Percentiles rank a stretch among this genome's conserved stretches.
These are phyloP conservation scores for Melanostoma mellinum DNA, from an alignment of 2,888 invertebrate genomes.

Conservation along the genomic window DNA sequence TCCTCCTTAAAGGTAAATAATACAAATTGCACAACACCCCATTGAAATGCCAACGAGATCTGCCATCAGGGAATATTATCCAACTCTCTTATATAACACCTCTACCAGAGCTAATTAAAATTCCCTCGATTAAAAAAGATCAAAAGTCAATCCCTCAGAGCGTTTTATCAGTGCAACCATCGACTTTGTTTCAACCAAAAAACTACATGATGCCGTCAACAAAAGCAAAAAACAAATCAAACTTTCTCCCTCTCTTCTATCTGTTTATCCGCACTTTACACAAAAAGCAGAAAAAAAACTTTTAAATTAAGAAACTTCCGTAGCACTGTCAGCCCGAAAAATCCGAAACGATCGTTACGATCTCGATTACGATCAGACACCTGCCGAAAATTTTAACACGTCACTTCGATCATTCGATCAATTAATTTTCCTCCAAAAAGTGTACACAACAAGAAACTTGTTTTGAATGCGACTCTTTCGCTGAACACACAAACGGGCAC, in stretches of 20 bases:
- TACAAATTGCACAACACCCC: slow-evolving; percentile 36
- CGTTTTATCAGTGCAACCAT: slow-evolving; percentile 16
- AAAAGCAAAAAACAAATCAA: slow-evolving; percentile 11
- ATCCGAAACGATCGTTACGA: slow-evolving; percentile 46
- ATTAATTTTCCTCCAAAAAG: slow-evolving; percentile 66
- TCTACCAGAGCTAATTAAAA: slow-evolving; percentile 47
- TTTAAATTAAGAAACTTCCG: background rate
- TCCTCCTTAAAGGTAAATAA: slow-evolving; percentile 1
- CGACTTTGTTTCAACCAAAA: slow-evolving; percentile 23
- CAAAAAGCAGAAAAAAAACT: background rate
- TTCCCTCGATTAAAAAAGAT: slow-evolving; percentile 42
- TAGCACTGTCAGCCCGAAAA: slow-evolving; percentile 50
- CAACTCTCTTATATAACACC: slow-evolving; percentile 31
- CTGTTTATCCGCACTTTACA: background rate
- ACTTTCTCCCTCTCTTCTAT: slow-evolving; percentile 22
- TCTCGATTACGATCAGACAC: slow-evolving; percentile 67
- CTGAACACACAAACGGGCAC: slow-evolving; percentile 37
- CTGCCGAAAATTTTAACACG: slow-evolving; percentile 72
- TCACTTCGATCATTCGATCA: slow-evolving; percentile 72
- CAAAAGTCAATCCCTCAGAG: slow-evolving; percentile 35
- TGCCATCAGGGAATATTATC: slow-evolving; percentile 1
- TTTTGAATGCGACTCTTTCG: slow-evolving; percentile 28
- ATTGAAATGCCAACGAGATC: slow-evolving; percentile 34
- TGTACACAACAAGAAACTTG: slow-evolving; percentile 38
- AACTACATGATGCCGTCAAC: slow-evolving; percentile 4